Conservation (phyloP, 2,888 invertebrate genomes). For the Gymnocheta viridis region DNA sequence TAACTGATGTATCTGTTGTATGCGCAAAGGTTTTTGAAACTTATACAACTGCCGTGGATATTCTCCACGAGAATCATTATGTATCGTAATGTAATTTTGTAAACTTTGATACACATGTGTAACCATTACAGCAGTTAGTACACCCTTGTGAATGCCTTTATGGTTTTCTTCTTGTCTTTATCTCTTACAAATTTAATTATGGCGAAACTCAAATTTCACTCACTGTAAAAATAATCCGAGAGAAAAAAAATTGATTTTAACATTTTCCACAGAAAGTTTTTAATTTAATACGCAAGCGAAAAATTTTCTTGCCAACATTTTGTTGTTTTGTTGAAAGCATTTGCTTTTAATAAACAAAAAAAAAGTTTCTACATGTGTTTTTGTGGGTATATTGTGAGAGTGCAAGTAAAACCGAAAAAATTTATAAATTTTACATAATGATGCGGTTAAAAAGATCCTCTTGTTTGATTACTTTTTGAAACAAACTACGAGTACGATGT, state of each 20-base stretch:
- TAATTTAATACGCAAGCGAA: conserved; percentile 38
- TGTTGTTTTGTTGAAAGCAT: not conserved
- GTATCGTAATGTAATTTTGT: no score
- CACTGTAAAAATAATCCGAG: not conserved
- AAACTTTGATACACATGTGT: no score
- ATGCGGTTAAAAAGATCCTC: conserved; percentile 30
- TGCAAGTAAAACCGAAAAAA: not conserved
- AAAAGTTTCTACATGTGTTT: conserved; percentile 23
- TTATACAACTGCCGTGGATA: no score
- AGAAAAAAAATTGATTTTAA: conserved; percentile 18
- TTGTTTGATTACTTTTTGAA: not conserved
- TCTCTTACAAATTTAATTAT: conserved; percentile 6
- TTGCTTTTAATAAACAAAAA: conserved; percentile 50
- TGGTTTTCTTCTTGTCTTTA: not conserved
- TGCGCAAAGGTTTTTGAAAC: no score
- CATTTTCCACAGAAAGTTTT: conserved; percentile 41
- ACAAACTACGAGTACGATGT: conserved; percentile 7
- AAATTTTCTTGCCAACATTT: not conserved
- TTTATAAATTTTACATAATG: conserved; percentile 3
- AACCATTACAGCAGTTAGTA: no score
- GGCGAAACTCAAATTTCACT: conserved; percentile 32
- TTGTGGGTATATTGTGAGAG: conserved; percentile 2
- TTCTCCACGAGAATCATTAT: no score
- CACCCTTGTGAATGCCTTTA: no score
- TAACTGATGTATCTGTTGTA: no score